These are phyloP conservation scores for Guaruba guarouba DNA, from an alignment of 2,113 vertebrate genomes.

Conservation along the genomic window DNA sequence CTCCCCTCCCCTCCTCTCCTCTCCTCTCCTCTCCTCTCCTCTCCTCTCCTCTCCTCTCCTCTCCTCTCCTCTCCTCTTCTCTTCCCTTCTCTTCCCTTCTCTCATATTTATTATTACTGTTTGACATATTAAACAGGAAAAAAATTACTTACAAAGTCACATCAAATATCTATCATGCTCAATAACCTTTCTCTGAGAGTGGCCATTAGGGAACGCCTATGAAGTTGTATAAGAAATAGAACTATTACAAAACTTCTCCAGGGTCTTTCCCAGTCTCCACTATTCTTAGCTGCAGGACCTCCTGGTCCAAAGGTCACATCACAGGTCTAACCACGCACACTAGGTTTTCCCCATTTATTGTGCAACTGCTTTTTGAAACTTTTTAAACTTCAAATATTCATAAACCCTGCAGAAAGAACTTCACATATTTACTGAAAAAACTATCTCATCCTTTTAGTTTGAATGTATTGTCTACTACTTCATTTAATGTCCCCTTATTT, in stretches of 20 bases:
- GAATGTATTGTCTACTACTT: background rate
- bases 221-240: background rate
- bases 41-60: no score
- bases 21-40: no score
- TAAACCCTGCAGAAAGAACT: background rate
- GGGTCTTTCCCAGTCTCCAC: background rate
- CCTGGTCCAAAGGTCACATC: background rate
- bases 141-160: background rate
- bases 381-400: background rate
- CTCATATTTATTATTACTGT: background rate
- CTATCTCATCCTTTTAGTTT: background rate
- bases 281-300: background rate
- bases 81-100: background rate
- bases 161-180: background rate
- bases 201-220: background rate
- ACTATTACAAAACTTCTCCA: background rate
- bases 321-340: background rate
- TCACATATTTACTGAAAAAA: background rate
- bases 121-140: background rate
- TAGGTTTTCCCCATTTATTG: background rate
- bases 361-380: background rate
- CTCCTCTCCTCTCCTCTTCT: background rate
- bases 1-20: no score
- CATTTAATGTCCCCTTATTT: background rate
- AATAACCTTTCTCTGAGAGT: background rate